Percentiles rank a stretch among this genome's conserved stretches.
phyloP scores from a whole-genome alignment of 2,797 vertebrate genomes.

The Caiman crocodilus region DNA sequence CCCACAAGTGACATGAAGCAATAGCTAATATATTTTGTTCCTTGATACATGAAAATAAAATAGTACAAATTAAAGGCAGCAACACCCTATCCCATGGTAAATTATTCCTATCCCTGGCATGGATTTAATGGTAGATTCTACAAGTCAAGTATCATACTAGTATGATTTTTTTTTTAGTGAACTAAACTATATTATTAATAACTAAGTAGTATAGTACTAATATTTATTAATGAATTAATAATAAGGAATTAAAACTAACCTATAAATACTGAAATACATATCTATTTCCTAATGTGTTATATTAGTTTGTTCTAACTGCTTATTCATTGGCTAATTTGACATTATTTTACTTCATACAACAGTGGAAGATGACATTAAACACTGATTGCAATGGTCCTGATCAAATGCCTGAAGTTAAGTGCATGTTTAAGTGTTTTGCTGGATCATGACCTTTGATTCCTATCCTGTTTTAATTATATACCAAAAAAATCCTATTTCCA shows the following conservation, averaged over 20 bases:
- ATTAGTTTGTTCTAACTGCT: not conserved
- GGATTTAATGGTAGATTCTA: not conserved
- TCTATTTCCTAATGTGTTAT: not conserved
- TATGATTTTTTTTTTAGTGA: not conserved
- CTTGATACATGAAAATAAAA: not conserved
- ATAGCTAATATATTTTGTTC: not conserved
- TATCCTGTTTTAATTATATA: not conserved
- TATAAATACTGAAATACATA: not conserved
- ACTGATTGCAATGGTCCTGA: not conserved
- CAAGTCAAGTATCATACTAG: not conserved
- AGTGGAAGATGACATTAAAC: not conserved
- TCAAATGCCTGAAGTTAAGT: not conserved
- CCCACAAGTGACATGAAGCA: not conserved
- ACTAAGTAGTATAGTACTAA: no score
- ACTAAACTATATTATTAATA: not conserved
- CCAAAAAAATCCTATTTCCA: not conserved
- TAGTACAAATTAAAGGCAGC: constrained; percentile 25
- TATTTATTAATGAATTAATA: not conserved
- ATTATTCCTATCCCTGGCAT: not conserved
- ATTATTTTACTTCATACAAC: not conserved
- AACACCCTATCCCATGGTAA: not conserved
- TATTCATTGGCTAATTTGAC: not conserved
- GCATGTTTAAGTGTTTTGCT: not conserved
- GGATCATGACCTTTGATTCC: not conserved
- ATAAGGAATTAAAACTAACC: not conserved